These are phyloP conservation scores for Cancer borealis DNA, from an alignment of 2,888 invertebrate genomes.

Conservation along the genomic window DNA sequence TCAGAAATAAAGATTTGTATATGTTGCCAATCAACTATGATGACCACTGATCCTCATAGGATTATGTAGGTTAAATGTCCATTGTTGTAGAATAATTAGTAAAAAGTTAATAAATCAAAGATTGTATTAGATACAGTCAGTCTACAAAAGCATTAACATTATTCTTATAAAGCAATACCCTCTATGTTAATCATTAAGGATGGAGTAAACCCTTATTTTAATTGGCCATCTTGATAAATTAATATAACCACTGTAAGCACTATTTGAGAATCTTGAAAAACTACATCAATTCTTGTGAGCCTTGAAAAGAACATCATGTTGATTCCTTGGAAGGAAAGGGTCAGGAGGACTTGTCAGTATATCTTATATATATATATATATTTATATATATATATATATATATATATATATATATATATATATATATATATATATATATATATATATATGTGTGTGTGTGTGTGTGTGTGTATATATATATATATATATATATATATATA, in stretches of 20 bases:
- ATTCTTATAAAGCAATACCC: slow-evolving; percentile 45
- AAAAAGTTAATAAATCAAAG: slow-evolving; percentile 31
- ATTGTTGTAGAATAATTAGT: slow-evolving; percentile 46
- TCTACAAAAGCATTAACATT: slow-evolving; percentile 50
- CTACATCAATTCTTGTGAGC: neutral
- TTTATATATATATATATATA: too few relatives aligned
- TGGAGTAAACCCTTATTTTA: neutral
- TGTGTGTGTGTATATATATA: too few relatives aligned
- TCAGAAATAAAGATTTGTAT: slow-evolving; percentile 28
- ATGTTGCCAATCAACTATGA: slow-evolving; percentile 35
- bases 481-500: too few relatives aligned
- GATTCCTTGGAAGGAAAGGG: neutral
- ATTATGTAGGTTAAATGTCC: slow-evolving; percentile 50
- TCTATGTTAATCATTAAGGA: slow-evolving; percentile 19
- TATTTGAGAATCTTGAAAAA: neutral
- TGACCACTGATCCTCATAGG: slow-evolving; percentile 47
- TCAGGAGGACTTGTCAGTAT: neutral
- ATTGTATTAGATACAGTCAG: slow-evolving; percentile 58
- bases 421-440: too few relatives aligned
- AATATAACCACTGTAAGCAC: slow-evolving; percentile 2
- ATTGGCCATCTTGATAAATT: slow-evolving; percentile 18
- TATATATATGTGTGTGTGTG: too few relatives aligned
- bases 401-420: too few relatives aligned
- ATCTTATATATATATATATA: too few relatives aligned
- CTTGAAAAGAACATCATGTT: neutral